These are phyloP conservation scores for Holotrichia oblita DNA, from an alignment of 1,140 invertebrate genomes.

Conservation along the genomic window DNA sequence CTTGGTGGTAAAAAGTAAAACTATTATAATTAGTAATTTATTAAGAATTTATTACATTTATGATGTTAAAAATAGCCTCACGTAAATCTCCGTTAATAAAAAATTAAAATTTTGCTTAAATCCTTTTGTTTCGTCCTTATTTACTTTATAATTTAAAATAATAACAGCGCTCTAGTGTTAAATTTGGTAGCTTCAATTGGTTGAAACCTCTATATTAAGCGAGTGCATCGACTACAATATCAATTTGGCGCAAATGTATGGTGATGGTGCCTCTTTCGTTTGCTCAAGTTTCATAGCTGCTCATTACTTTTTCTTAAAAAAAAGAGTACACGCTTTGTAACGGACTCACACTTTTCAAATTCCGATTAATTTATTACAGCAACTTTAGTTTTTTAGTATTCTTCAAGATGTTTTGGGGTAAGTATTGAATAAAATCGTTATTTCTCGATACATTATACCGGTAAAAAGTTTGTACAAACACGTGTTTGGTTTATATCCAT, in stretches of 20 bases:
- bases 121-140: too few relatives aligned
- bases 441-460: neutral
- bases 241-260: conserved; percentile 33
- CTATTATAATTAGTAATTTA: too few relatives aligned
- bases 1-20: too few relatives aligned
- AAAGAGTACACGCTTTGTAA: neutral
- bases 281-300: neutral
- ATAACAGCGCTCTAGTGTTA: too few relatives aligned
- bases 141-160: too few relatives aligned
- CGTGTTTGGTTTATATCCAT: conserved; percentile 38
- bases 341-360: neutral
- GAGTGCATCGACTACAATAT: too few relatives aligned
- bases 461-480: neutral
- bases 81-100: too few relatives aligned
- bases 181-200: too few relatives aligned
- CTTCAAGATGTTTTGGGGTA: conserved; percentile 50
- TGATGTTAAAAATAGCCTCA: too few relatives aligned
- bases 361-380: neutral
- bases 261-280: neutral
- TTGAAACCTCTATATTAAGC: too few relatives aligned
- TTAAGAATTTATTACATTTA: too few relatives aligned
- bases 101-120: too few relatives aligned
- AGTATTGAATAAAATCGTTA: conserved; percentile 28
- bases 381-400: neutral
- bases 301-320: neutral